Conservation (phyloP, 1,140 invertebrate genomes). For the Melipona quadrifasciata region DNA sequence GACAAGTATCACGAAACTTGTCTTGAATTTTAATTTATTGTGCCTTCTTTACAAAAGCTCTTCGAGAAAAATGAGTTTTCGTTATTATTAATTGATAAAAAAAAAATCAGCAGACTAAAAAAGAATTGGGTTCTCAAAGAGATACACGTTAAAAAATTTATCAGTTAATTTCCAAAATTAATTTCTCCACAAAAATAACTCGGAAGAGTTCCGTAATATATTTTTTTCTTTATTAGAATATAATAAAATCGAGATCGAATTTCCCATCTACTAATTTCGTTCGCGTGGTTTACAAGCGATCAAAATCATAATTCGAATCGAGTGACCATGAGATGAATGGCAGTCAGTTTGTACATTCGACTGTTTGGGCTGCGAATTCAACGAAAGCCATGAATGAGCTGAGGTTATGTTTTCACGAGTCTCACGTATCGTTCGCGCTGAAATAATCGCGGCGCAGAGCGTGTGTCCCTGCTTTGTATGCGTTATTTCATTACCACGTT, state of each 20-base stretch:
- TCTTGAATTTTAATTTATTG: no score
- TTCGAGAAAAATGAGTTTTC: no score
- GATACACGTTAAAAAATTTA: no score
- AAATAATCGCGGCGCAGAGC: conserved; percentile 20
- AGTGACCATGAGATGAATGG: conserved; percentile 9
- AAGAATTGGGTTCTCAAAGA: no score
- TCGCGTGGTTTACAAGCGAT: not conserved
- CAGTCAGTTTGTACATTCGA: conserved; percentile 2
- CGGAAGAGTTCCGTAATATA: no score
- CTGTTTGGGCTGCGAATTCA: conserved; percentile 67
- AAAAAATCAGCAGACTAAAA: no score
- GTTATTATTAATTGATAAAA: no score
- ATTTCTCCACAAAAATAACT: no score
- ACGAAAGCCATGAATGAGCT: conserved; percentile 60
- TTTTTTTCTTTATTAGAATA: no score
- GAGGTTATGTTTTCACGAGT: conserved; percentile 68
- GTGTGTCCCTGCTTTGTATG: conserved; percentile 41
- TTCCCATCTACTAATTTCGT: not conserved
- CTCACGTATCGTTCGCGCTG: conserved; percentile 69
- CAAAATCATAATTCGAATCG: conserved; percentile 22
- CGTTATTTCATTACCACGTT: conserved; percentile 13
- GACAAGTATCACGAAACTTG: no score
- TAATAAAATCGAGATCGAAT: not conserved
- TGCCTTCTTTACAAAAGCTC: no score
- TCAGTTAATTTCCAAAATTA: no score